A percentile compares a stretch with the other conserved stretches of the same genome.
Evolutionary conservation across 2,888 invertebrate genomes (phyloP).

Genomic region (Hemaris fuciformis): DNA sequence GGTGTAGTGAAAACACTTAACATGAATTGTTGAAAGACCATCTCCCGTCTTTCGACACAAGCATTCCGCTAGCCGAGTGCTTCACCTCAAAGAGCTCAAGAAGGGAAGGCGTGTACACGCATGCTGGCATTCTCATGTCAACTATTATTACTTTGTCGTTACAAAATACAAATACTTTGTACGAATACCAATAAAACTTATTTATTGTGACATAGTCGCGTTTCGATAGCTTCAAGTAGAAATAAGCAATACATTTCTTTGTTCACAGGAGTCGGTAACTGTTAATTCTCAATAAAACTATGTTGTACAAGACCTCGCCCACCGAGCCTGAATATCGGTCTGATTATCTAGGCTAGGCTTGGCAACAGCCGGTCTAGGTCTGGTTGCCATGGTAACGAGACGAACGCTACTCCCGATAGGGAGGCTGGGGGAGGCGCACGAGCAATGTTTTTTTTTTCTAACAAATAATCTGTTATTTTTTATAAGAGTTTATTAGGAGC

Average conservation of each 20-base stretch:
- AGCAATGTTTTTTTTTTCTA: slow-evolving; percentile 1
- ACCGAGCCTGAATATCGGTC: slow-evolving; percentile 13
- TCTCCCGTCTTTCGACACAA: no score
- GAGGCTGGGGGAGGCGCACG: slow-evolving; percentile 12
- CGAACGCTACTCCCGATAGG: slow-evolving; percentile 14
- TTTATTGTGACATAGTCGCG: background rate
- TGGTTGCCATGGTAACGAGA: slow-evolving; percentile 36
- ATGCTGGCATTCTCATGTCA: no score
- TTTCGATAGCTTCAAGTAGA: background rate
- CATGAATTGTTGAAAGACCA: no score
- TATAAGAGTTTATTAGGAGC: slow-evolving; percentile 4
- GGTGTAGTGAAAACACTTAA: no score
- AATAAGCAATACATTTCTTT: background rate
- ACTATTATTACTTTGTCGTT: no score
- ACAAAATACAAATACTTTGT: no score
- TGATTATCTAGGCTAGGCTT: slow-evolving; percentile 16
- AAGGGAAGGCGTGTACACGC: no score
- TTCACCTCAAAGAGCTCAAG: no score
- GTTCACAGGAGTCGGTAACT: background rate
- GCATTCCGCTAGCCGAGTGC: no score
- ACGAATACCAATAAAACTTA: background rate
- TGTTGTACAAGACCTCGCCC: background rate
- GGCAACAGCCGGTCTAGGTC: slow-evolving; percentile 20
- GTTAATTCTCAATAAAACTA: background rate
- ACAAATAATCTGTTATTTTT: slow-evolving; percentile 4